Base-by-base conservation (phyloP, 2,113 vertebrate species). In the Chionis minor region DNA sequence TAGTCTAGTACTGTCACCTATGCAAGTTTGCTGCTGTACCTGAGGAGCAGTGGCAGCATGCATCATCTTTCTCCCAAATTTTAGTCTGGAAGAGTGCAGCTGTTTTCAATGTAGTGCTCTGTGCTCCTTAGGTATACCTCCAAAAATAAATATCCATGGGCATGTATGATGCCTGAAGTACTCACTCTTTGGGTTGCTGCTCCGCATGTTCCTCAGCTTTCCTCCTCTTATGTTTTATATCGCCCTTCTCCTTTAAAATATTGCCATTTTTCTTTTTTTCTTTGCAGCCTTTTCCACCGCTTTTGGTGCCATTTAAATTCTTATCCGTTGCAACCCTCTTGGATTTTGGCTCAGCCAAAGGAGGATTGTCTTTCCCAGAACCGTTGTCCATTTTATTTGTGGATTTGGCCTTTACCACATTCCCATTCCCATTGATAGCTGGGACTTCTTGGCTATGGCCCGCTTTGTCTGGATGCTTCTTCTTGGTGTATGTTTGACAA, bases 171-270 rank as follows among this genome's bases (percentile, higher is more conserved):
- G 38, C 40, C 38, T 71, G 21, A 55, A 71, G 55, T 51, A 98
- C 99, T 97, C 83, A 99, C 99, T 99, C 98, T 17, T 97, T 97
- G 9, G 97, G 97, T 38, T 93, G 87, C 23, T 77, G 96, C 61
- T 97, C 96, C 10, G 51, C 74, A 0, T 22, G 85, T 22, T 88
- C 93, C 51, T 96, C 71, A 22, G 72, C 27, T 97, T 98, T 98
- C 93, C 93, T 93, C 84, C 97, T 99, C 94, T 98, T 98, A 10
- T 79, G 97, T 51, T 84, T 94, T n/a, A 86, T 21, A n/a, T 95
- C 88, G 5, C 24, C 42, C 35, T 33, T 89, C 14, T 94, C 82
- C 38, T 77, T 58, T 55, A 88, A 42, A 49, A 66, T 4, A 9
- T n/a, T 82, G 9, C 54, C 67, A 1, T 54, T 67, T 49, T 94